These are phyloP conservation scores for Chauna torquata DNA, from an alignment of 2,113 vertebrate genomes.

Conservation along the genomic window DNA sequence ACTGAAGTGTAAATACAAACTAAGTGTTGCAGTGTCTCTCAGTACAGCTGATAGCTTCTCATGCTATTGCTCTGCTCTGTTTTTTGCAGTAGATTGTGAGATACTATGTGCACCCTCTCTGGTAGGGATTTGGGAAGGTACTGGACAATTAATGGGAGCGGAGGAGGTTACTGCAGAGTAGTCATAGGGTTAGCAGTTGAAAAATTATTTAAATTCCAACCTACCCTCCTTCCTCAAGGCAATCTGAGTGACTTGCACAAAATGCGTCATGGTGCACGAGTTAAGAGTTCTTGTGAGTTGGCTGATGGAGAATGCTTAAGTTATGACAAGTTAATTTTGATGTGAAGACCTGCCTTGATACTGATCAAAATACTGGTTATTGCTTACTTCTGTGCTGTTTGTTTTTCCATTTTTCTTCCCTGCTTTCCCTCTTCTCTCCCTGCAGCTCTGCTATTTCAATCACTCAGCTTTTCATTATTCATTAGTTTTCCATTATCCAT, in stretches of 20 bases:
- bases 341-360: not conserved
- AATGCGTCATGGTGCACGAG: fast-evolving
- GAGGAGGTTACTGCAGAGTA: not conserved
- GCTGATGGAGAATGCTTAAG: not conserved
- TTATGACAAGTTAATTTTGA: not conserved
- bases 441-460: constrained; percentile 36
- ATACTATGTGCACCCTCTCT: fast-evolving
- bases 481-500: not conserved
- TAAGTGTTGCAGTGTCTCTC: not conserved
- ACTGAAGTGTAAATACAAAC: not conserved
- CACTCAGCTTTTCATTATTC: constrained; percentile 45
- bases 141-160: not conserved
- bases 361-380: constrained; percentile 1
- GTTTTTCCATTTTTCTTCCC: not conserved
- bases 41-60: not conserved
- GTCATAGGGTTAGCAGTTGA: not conserved
- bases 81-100: not conserved
- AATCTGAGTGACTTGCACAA: not conserved
- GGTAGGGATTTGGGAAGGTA: not conserved
- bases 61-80: not conserved
- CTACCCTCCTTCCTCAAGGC: not conserved
- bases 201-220: constrained; percentile 1
- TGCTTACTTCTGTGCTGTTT: not conserved
- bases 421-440: not conserved
- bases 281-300: not conserved